Conservation (phyloP, 2,888 invertebrate genomes). For the Papilio demoleus region DNA sequence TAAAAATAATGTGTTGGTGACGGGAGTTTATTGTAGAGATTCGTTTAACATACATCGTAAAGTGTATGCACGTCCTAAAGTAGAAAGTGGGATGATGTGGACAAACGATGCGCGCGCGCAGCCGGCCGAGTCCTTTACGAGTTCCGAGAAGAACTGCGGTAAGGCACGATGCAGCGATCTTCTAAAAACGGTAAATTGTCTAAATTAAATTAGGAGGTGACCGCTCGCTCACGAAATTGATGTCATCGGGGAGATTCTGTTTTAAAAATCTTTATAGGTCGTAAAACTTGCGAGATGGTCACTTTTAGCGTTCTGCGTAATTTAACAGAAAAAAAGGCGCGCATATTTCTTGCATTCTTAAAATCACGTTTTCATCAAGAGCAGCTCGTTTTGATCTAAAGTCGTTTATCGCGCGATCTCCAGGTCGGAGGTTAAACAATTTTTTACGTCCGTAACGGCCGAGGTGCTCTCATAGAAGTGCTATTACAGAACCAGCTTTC, state of each 20-base stretch:
- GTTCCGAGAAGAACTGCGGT: constrained; percentile 66
- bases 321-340: constrained; percentile 41
- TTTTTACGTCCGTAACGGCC: constrained; percentile 34
- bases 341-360: constrained; percentile 39
- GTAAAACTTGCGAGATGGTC: constrained; percentile 49
- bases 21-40: constrained; percentile 6
- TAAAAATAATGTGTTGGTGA: constrained; percentile 4
- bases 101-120: constrained; percentile 58
- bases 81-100: constrained; percentile 65
- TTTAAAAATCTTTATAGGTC: constrained; percentile 46
- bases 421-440: constrained; percentile 37
- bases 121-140: constrained; percentile 60
- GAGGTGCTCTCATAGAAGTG: constrained; percentile 34
- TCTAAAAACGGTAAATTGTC: constrained; percentile 70
- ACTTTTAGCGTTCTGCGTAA: constrained; percentile 45
- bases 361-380: constrained; percentile 41
- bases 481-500: constrained; percentile 32
- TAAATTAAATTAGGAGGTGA: constrained; percentile 70
- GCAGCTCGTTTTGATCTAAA: constrained; percentile 37
- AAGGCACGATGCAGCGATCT: constrained; percentile 54
- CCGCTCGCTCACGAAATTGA: constrained; percentile 54
- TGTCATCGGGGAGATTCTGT: constrained; percentile 48
- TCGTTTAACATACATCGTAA: constrained; percentile 35
- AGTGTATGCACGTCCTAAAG: constrained; percentile 52
- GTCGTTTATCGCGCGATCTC: constrained; percentile 37